Evolutionary conservation across 2,888 invertebrate species (phyloP), one percentile per base, ranked within the genome.

Genomic region (Muscina levida): DNA sequence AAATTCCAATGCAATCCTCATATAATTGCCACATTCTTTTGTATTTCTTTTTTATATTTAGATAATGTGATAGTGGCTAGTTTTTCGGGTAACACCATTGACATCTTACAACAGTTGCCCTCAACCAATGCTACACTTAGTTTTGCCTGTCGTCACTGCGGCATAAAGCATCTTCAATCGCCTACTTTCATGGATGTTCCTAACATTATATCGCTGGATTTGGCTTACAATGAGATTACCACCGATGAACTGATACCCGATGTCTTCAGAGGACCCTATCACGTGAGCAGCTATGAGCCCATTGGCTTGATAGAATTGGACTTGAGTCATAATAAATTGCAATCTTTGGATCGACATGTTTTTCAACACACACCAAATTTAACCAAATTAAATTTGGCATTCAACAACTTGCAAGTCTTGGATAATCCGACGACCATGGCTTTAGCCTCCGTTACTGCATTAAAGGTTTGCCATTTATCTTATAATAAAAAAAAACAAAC

Each of bases 251-350:
- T 95, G 46, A 91, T 92, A 62, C 91, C 93, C 19, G 93, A 94
- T 84, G 92, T 94, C 75, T 95, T 95, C 88, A 93, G 93, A 85
- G 95, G 94, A 0, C 93, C 93, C 0, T 94, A 93, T 87, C 92
- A 91, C 78, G 89, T 91, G 72, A 91, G 91, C 2, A 89, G 90
- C 19, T 94, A 93, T 88, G 92, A 92, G 80, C 92, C 92, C 65
- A 93, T 94, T 48, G 91, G 91, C 0, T 84, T 95, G 74, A 92
- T 92, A 85, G 92, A 93, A 11, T 87, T 95, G 31, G 93, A 93
- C 87, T 89, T 95, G 46, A 93, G 93, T 17, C 92, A 93, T 87
- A 95, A 95, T 87, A 87, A 92, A 85, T 93, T 95, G 70, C 92
- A 93, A 84, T 93, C 93, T 2, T 86, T 95, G 83, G 92, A 93